Percentiles rank a stretch among this genome's conserved stretches.
Evolutionary conservation across 1,140 invertebrate species (phyloP).

Genomic region (Frieseomelitta varia): DNA sequence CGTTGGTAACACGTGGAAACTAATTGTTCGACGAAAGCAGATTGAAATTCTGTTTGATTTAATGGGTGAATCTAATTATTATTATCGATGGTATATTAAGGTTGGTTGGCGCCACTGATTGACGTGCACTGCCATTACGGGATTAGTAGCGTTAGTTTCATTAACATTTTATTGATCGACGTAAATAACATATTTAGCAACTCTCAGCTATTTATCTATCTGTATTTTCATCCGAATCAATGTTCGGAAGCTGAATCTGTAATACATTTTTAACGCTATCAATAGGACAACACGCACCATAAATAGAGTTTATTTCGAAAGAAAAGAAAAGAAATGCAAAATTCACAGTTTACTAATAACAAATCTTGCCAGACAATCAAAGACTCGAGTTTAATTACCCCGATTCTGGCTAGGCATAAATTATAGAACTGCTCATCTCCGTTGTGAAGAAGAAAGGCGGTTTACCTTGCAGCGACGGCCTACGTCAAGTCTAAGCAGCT

Average conservation of each 20-base stretch:
- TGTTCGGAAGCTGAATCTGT: too few species aligned
- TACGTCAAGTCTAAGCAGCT: slow-evolving; percentile 4
- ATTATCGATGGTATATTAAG: not conserved
- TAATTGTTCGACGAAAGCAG: not conserved
- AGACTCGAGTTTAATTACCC: slow-evolving; percentile 25
- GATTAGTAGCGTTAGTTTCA: not conserved
- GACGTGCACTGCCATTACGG: not conserved
- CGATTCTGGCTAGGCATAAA: not conserved
- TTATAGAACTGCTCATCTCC: slow-evolving; percentile 26
- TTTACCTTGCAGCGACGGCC: slow-evolving; percentile 61
- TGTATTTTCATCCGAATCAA: too few species aligned
- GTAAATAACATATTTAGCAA: not conserved
- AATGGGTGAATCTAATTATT: not conserved
- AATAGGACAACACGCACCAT: too few species aligned
- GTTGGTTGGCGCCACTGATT: not conserved
- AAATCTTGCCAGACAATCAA: not conserved
- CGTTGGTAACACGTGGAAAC: not conserved
- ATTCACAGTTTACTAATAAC: not conserved
- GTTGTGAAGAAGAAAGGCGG: slow-evolving; percentile 47
- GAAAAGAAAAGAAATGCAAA: accelerated
- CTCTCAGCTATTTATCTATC: too few species aligned
- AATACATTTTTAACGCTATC: too few species aligned
- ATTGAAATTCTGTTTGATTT: not conserved
- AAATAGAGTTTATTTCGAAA: too few species aligned
- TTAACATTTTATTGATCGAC: not conserved